These are phyloP conservation scores for Tipula vernalis DNA, from an alignment of 2,888 invertebrate genomes.

Conservation along the genomic window DNA sequence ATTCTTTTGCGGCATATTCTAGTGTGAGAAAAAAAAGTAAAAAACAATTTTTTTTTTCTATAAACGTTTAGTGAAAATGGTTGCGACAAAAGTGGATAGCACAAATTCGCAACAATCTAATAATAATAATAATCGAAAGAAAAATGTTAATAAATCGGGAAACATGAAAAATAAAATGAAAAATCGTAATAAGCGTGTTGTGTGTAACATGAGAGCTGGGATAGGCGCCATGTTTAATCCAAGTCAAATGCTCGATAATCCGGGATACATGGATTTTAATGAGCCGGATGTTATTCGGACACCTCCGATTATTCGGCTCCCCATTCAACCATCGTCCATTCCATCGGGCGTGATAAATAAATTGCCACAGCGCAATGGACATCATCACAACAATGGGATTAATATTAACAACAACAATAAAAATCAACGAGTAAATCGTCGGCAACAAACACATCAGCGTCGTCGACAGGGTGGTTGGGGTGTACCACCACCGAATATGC, in stretches of 20 bases:
- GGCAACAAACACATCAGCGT: background rate
- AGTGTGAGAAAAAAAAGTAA: background rate
- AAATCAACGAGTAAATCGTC: background rate
- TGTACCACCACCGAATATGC: slow-evolving; percentile 17
- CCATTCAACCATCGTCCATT: background rate
- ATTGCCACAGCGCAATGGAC: background rate
- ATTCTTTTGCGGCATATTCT: background rate
- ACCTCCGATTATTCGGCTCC: slow-evolving; percentile 19
- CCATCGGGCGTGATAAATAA: background rate
- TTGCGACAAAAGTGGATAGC: slow-evolving; percentile 7
- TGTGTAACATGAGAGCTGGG: slow-evolving; percentile 12
- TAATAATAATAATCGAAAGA: background rate
- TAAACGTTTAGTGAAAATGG: slow-evolving; percentile 6
- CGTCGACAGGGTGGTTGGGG: slow-evolving; percentile 11
- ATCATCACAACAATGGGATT: background rate
- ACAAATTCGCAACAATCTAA: background rate
- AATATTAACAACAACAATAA: background rate
- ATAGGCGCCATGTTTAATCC: slow-evolving; percentile 29
- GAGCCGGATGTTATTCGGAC: slow-evolving; percentile 20
- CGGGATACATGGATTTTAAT: slow-evolving; percentile 34
- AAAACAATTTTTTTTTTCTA: background rate
- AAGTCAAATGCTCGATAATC: slow-evolving; percentile 34
- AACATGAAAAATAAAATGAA: slow-evolving; percentile 8
- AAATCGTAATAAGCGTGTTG: slow-evolving; percentile 9
- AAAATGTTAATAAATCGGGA: background rate